Conservation (phyloP, 2,113 vertebrate species). For the Campylomormyrus numenius region DNA sequence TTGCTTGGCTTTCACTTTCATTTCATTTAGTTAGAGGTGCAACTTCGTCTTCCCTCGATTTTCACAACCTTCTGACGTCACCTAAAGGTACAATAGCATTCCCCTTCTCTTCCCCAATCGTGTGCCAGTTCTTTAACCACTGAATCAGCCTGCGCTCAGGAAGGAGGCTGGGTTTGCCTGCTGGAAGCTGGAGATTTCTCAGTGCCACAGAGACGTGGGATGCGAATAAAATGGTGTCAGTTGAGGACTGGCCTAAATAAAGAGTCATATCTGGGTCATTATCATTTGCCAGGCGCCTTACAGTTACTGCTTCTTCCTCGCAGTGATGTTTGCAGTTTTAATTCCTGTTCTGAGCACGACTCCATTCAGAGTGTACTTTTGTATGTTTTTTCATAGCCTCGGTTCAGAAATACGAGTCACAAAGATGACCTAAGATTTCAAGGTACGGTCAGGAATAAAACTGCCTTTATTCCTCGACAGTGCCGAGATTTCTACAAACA, state of each 20-base stretch:
- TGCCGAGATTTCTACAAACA: not conserved
- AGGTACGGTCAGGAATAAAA: not conserved
- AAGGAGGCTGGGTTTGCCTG: not conserved
- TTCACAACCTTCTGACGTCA: not conserved
- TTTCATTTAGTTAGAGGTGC: not conserved
- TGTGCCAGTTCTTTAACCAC: not conserved
- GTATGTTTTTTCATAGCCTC: not conserved
- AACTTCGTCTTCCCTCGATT: not conserved
- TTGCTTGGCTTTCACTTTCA: not conserved
- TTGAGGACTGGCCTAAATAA: conserved; percentile 2
- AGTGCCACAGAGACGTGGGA: not conserved
- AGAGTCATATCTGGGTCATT: conserved; percentile 5
- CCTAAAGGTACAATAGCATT: not conserved
- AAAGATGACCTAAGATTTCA: not conserved
- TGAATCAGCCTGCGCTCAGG: not conserved
- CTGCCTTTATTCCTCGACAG: not conserved
- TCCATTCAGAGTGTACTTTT: not conserved
- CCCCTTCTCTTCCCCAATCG: not conserved
- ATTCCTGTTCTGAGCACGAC: not conserved
- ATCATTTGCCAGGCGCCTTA: not conserved
- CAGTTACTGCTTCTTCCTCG: not conserved
- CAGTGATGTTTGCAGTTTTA: not conserved
- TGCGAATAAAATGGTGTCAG: not conserved
- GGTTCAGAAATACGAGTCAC: not conserved
- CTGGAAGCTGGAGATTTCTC: not conserved